Conservation (phyloP, 1,140 invertebrate species). For the Pinna nobilis region DNA sequence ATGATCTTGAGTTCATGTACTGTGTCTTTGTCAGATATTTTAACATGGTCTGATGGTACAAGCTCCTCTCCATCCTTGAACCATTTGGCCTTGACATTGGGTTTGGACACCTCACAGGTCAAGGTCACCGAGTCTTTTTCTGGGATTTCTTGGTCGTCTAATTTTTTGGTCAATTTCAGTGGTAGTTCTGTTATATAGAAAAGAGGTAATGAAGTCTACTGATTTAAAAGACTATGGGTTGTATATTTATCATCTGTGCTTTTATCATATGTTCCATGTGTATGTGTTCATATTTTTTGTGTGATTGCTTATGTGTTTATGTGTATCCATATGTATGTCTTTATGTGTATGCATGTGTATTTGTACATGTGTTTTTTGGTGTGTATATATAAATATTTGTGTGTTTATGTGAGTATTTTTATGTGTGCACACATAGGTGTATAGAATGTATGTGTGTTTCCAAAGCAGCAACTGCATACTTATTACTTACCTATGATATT, state of each 20-base stretch:
- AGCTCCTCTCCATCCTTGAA: constrained; percentile 60
- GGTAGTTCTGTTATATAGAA: constrained; percentile 75
- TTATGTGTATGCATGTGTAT: no score
- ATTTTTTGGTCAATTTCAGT: constrained; percentile 95
- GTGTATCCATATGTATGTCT: no score
- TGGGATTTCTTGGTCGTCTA: constrained; percentile 92
- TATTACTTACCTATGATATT: no score
- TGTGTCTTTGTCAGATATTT: constrained; percentile 63
- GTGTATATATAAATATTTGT: no score
- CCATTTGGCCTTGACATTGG: constrained; percentile 66
- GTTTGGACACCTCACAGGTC: constrained; percentile 70
- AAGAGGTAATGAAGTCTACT: neutral
- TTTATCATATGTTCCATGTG: no score
- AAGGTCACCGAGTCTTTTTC: constrained; percentile 91
- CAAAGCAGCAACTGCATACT: no score
- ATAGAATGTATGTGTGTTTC: no score
- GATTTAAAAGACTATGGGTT: constrained; percentile 1
- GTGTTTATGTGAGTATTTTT: no score
- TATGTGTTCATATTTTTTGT: no score
- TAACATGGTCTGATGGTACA: constrained; percentile 63
- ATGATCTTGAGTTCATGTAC: constrained; percentile 64
- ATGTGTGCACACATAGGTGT: no score
- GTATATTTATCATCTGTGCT: neutral
- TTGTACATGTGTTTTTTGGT: no score
- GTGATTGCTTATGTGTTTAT: no score